These are phyloP conservation scores for Drosophila engyochracea DNA, from an alignment of 2,888 invertebrate genomes.

Conservation along the genomic window DNA sequence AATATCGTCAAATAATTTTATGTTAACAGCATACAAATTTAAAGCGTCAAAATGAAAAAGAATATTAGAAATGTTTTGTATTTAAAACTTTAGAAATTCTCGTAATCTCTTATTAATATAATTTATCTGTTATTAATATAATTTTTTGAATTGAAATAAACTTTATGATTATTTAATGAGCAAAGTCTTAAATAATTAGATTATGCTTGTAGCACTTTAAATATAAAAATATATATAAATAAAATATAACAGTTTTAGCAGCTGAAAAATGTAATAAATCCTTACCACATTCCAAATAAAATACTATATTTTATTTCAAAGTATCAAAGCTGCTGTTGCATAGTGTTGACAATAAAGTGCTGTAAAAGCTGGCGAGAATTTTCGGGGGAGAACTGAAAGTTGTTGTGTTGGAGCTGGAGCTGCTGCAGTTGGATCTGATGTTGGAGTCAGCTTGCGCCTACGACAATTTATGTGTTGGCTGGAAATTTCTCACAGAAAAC, in stretches of 20 bases:
- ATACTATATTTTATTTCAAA: background rate
- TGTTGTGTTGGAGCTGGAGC: slow-evolving; percentile 23
- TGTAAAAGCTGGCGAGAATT: slow-evolving; percentile 22
- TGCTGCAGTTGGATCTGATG: slow-evolving; percentile 10
- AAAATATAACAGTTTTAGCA: background rate
- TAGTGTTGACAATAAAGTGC: slow-evolving; percentile 43
- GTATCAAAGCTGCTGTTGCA: slow-evolving; percentile 19
- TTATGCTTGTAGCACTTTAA: background rate
- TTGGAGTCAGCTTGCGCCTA: slow-evolving; percentile 67
- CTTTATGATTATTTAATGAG: background rate
- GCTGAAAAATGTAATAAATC: background rate
- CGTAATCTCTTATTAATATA: too few species aligned
- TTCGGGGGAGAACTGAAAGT: slow-evolving; percentile 47
- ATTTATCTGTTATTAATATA: background rate
- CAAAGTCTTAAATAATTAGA: background rate
- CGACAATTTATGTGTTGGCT: slow-evolving; percentile 79
- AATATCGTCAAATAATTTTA: background rate
- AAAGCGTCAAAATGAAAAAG: background rate
- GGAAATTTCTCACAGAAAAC: slow-evolving; percentile 82
- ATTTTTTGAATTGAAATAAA: background rate
- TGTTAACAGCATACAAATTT: background rate
- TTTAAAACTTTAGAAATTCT: too few species aligned
- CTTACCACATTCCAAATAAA: background rate
- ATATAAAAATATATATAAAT: background rate
- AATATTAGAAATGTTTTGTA: background rate